phyloP scores from a whole-genome alignment of 2,888 invertebrate genomes.

The Leucophenga montana region DNA sequence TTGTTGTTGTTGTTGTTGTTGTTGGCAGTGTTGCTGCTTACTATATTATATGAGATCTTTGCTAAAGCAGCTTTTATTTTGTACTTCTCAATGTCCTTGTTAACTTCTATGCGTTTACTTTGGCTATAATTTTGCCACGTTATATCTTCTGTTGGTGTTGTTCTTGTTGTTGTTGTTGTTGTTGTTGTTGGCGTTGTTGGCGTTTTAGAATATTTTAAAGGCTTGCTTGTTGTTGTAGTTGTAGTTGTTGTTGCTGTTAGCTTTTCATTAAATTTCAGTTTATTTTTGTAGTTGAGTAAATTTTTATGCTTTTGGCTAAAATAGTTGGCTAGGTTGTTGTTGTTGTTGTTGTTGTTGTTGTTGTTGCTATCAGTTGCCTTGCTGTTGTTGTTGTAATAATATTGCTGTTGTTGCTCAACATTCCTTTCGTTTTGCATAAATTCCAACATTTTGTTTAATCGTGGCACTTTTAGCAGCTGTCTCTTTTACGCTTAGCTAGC shows the following conservation, averaged over 20 bases:
- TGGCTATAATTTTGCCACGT: constrained; percentile 30
- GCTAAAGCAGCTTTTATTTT: constrained; percentile 6
- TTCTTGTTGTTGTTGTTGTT: constrained; percentile 14
- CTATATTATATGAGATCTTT: neutral
- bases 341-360: neutral
- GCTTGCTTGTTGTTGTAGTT: constrained; percentile 4
- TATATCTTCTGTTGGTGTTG: neutral
- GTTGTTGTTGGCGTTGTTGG: constrained; percentile 19
- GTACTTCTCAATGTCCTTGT: constrained; percentile 35
- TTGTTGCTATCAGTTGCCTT: neutral
- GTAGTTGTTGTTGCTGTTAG: constrained; percentile 6
- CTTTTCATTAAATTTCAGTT: constrained; percentile 43
- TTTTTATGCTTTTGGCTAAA: constrained; percentile 30
- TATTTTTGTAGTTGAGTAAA: constrained; percentile 37
- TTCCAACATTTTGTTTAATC: neutral
- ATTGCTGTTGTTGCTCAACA: neutral
- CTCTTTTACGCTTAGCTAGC: neutral
- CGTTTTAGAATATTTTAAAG: constrained; percentile 12
- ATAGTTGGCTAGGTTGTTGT: constrained; percentile 6
- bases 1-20: constrained; percentile 25
- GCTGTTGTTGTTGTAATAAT: neutral
- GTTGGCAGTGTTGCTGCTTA: constrained; percentile 2
- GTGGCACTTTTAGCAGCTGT: neutral
- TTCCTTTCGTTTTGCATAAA: constrained; percentile 5
- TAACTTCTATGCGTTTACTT: constrained; percentile 29